Conservation (phyloP, 2,888 invertebrate species). For the Caenorhabditis afra region DNA sequence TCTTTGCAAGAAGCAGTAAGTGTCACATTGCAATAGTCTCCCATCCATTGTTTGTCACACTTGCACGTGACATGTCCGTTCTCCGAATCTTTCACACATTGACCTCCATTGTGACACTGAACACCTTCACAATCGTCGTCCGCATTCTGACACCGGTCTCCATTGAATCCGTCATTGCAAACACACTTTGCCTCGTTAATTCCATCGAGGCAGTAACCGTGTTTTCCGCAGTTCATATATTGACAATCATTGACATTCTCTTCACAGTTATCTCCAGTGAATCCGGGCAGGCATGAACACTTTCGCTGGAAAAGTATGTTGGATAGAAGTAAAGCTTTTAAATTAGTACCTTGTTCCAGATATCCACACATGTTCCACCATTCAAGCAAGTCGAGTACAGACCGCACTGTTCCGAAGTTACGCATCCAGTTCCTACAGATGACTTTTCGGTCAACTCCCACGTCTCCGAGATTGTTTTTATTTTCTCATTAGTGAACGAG, state of each 20-base stretch:
- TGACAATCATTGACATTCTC: constrained; percentile 71
- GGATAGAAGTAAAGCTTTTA: too few species aligned
- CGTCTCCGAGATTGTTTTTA: constrained; percentile 32
- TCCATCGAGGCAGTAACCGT: constrained; percentile 68
- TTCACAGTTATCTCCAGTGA: constrained; percentile 72
- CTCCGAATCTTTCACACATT: constrained; percentile 53
- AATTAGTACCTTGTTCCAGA: constrained; percentile 69
- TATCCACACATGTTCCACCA: constrained; percentile 63
- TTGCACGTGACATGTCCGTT: constrained; percentile 65
- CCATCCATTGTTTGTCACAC: constrained; percentile 68
- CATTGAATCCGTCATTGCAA: constrained; percentile 70
- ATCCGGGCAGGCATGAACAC: constrained; percentile 65
- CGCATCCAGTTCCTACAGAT: constrained; percentile 62
- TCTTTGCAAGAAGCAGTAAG: constrained; percentile 32
- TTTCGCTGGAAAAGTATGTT: constrained; percentile 31
- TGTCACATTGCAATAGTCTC: constrained; percentile 68
- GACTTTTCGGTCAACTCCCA: constrained; percentile 49
- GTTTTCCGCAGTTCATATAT: constrained; percentile 47
- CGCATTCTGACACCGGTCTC: constrained; percentile 63
- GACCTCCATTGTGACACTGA: constrained; percentile 69
- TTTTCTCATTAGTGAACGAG: constrained; percentile 59
- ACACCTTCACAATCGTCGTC: constrained; percentile 65
- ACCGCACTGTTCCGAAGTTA: constrained; percentile 67
- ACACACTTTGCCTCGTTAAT: constrained; percentile 66
- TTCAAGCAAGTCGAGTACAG: constrained; percentile 64